Evolutionary conservation across 2,888 invertebrate genomes (phyloP), one percentile per base, ranked within the genome.

Genomic region (Phalangium opilio): DNA sequence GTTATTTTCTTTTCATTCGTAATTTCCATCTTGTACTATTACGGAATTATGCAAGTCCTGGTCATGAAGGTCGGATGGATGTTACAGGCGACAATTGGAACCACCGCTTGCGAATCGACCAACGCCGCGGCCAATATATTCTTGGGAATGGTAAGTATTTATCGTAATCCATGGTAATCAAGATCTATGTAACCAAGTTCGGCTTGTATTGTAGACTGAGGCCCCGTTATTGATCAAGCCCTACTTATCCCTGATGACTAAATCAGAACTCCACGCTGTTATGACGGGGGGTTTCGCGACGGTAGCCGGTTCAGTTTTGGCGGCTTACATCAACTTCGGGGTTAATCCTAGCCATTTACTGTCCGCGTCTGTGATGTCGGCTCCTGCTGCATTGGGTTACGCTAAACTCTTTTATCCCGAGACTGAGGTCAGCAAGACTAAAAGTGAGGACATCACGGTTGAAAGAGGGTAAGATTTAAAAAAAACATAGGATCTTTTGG

Each of bases 281-380:
- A 85, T 95, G 85, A 77, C 85, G 0, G 84, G 86, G 0, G 95
- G 95, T 3, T 93, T 93, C 67, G 87, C 93, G 0, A 89, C 91
- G 1, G 90, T 95, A 8, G 90, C 93, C 35, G 87, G 81, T 12
- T 81, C 87, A 1, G 87, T 93, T 1, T 69, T 96, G 60, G 93
- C 90, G 0, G 86, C 91, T 0, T 96, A 91, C 64, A 84, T 93
- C 45, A 75, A 75, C 3, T 90, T 86, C 64, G 91, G 91, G 0
- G 60, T 64, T 0, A 75, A 80, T 43, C 79, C 95, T 0, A 77
- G 83, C 0, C 85, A 93, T 65, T 69, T 96, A 35, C 78, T 96
- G 52, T 86, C 91, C 0, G 86, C 95, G 0, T 85, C 86, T 52
- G 81, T 96, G 1, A 93, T 96, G 93, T 86, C 91, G 0, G 93